Base-by-base conservation (phyloP, 1,140 invertebrate genomes). In the Forficula auricularia region DNA sequence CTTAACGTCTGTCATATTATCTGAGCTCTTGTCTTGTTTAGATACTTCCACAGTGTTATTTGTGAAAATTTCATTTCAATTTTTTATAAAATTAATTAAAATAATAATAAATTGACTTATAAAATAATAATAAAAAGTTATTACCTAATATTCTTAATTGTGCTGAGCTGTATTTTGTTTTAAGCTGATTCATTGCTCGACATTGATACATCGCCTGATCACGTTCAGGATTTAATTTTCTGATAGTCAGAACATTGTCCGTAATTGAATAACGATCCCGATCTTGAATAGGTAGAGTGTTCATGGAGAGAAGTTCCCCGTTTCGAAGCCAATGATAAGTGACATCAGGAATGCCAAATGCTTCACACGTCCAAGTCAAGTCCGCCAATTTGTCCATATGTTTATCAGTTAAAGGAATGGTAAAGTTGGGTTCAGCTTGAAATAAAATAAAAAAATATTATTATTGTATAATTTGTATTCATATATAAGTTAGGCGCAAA, bases 161-260 rank as follows among this genome's bases (percentile, higher is more conserved):
- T 1, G 79, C 90, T 8, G 88, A 86, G 0, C 86, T 89, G 59
- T 82, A 92, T 19, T 70, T 74, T 0, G 77, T 76, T 54, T 86
- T 90, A 4, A 94, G 64, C 42, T 87, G 79, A 70, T 97, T 98
- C 46, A 64, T 73, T 1, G 90, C 91, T 54, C 76, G 68, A 60
- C 94, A 98, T 54, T 96, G 90, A 61, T 89, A 97, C 85, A 95
- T 94, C n/a, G 82, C 91, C 44, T 80, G 73, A 65, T 98, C 91
- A 52, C 72, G 67, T 46, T 79, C 73, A 42, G 76, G 70, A 58
- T 84, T 72, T 13, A 91, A 59, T 50, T 75, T 68, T 48, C 72
- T 74, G 32, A 95, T 91, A 22, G 75, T 85, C 13, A 95, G 56
- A 4, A 90, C 78, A 69, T 91, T 92, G 50, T 89, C 84, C 55